Evolutionary conservation across 2,113 vertebrate species (phyloP), one percentile per base, ranked within the genome.

Genomic region (Cacatua alba): DNA sequence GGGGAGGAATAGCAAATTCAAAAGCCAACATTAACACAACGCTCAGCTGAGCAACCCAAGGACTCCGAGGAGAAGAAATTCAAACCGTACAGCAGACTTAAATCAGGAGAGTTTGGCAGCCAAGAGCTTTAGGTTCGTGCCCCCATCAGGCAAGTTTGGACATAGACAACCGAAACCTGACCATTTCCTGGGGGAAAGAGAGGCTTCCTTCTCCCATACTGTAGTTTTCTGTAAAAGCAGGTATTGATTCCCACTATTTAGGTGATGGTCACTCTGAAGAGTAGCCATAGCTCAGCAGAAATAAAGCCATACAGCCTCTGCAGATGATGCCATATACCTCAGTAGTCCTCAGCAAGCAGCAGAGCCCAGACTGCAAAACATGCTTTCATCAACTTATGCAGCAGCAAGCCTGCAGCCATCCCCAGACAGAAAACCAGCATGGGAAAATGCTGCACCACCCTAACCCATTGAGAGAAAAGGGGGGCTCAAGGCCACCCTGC

Each of bases 1-100:
- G 46, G n/a, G 70, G 64, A 83, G 41, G 46, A 88, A 91, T 4
- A 91, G 60, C 75, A 86, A 93, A 95, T 83, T 65, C 75, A 83
- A 95, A 92, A 64, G 41, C 63, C 57, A 65, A 79, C 69, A 86
- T 71, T 92, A 94, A 81, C 76, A 90, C 75, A 74, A 6, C 0
- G 1, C 60, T 96, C 68, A 77, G 52, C 39, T 88, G 63, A 96
- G 37, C 51, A 88, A 28, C 76, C 67, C 68, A 86, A 90, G 75
- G 71, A 80, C 82, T 77, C 49, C 0, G 0, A 77, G 53, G 51
- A 88, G 76, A 70, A 87, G 63, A 68, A 83, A 90, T 75, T 67
- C 71, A 70, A 82, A 62, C 79, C 4, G 1, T 39, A 46, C 37
- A 70, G 53, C 31, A 83, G 51, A 43, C 43, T 86, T 67, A 90